These are phyloP conservation scores for Hippocampus kuda DNA, from an alignment of 2,797 vertebrate genomes.

Conservation along the genomic window DNA sequence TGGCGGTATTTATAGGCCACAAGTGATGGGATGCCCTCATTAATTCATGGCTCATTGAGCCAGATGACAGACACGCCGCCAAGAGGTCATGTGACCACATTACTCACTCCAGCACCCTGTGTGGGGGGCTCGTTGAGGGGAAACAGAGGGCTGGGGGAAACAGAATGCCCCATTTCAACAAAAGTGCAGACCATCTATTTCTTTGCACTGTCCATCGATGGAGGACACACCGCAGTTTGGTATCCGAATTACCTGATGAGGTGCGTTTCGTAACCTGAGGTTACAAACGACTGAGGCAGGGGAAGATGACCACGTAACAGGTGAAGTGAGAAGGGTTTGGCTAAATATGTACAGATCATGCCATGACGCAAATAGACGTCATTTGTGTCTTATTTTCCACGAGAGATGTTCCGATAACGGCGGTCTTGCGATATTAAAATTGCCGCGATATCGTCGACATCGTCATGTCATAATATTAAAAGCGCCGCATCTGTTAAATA, in stretches of 20 bases:
- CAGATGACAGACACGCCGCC: slow-evolving; percentile 62
- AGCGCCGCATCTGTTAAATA: no score
- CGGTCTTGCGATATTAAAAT: no score
- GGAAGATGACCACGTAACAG: not conserved
- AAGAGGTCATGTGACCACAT: slow-evolving; percentile 68
- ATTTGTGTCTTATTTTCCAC: no score
- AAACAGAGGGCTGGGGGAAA: slow-evolving; percentile 22
- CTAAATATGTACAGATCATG: not conserved
- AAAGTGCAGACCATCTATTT: not conserved
- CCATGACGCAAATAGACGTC: no score
- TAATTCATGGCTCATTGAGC: slow-evolving; percentile 62
- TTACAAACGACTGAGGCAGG: slow-evolving; percentile 15
- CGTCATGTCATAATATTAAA: no score
- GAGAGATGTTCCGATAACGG: no score
- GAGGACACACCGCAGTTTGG: not conserved
- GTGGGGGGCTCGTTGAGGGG: slow-evolving; percentile 28
- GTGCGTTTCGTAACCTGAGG: slow-evolving; percentile 37
- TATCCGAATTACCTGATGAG: slow-evolving; percentile 38
- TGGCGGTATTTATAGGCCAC: slow-evolving; percentile 71
- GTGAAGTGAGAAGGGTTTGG: not conserved
- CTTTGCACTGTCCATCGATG: not conserved
- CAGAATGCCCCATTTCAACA: slow-evolving; percentile 30
- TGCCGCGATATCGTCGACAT: no score
- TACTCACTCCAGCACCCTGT: slow-evolving; percentile 57
- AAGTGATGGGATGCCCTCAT: slow-evolving; percentile 69